Evolutionary conservation across 2,888 invertebrate species (phyloP), one percentile per base, ranked within the genome.

Genomic region (Brassicogethes aeneus): DNA sequence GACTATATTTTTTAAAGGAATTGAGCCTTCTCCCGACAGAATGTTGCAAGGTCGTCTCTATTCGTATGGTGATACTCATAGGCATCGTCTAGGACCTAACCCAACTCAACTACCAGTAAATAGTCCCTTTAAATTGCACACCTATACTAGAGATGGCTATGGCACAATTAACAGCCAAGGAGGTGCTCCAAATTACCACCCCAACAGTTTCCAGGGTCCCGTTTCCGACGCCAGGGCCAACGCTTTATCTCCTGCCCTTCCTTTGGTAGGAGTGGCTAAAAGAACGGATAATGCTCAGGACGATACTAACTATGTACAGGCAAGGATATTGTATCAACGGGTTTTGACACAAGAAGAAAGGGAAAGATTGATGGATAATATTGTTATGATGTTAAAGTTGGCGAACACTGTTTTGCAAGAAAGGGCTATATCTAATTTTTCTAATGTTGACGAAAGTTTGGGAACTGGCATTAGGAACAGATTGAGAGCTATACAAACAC

Each of bases 111-210:
- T 99, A 31, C 91, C 96, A 0, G 92, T 97, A 10, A 97, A 97
- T 69, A 90, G 92, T 59, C 93, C 96, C 0, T 91, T 79, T 70
- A 70, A 77, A 44, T 75, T 78, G 2, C 68, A 71, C 29, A 91
- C 92, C 66, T 94, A 88, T 62, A 88, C 90, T 65, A 79, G 96
- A 30, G 95, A 95, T 64, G 96, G 95, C 0, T 75, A 79, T 37
- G 44, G 46, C 7, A 55, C 56, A n/a, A 12, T 56, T 3, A 45
- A 79, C 51, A 93, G 91, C 65, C 92, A 93, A 67, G 82, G 80
- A 2, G 89, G 86, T n/a, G 84, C 88, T 2, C 96, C 96, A 2
- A 96, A 95, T 69, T 97, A 97, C 66, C 93, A 80, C 72, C 97
- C 97, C 0, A 97, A 97, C 72, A 94, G 93, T 48, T 97, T 95